A percentile compares a stretch with the other conserved stretches of the same genome.
Evolutionary conservation across 2,797 vertebrate species (phyloP).

Genomic region (Periparus ater): DNA sequence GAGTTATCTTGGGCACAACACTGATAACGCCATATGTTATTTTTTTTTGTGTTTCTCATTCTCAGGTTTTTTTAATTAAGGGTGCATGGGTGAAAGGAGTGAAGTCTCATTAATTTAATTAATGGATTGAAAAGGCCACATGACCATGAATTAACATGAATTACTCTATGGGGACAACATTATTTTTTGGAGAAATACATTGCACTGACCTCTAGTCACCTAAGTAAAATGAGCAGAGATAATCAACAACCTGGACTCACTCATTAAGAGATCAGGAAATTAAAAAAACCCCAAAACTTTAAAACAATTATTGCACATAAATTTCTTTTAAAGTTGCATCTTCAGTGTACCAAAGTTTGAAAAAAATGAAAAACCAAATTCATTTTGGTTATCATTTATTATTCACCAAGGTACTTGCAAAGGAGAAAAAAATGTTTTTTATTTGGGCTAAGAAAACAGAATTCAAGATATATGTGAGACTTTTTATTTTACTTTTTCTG

Average conservation of each 20-base stretch:
- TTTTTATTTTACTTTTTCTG: background rate
- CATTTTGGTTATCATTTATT: background rate
- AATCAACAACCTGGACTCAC: background rate
- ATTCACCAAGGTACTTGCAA: background rate
- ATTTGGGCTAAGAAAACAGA: background rate
- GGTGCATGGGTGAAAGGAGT: constrained; percentile 42
- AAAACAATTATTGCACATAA: background rate
- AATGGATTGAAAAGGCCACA: constrained; percentile 32
- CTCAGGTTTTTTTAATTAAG: constrained; percentile 41
- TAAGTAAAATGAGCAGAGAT: background rate
- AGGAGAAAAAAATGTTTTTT: background rate
- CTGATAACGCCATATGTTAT: constrained; percentile 38
- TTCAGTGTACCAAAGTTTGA: background rate
- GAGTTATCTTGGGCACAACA: constrained; percentile 33
- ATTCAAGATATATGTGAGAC: background rate
- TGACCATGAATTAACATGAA: constrained; percentile 31
- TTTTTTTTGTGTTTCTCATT: background rate
- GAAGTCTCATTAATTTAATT: constrained; percentile 71
- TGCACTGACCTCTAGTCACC: background rate
- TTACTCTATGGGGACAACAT: background rate
- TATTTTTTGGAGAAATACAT: constrained; percentile 12
- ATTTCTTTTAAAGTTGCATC: background rate
- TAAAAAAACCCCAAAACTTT: background rate
- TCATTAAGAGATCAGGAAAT: background rate
- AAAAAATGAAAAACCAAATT: background rate